Conservation (phyloP, 2,113 vertebrate genomes). For the Naja naja region DNA sequence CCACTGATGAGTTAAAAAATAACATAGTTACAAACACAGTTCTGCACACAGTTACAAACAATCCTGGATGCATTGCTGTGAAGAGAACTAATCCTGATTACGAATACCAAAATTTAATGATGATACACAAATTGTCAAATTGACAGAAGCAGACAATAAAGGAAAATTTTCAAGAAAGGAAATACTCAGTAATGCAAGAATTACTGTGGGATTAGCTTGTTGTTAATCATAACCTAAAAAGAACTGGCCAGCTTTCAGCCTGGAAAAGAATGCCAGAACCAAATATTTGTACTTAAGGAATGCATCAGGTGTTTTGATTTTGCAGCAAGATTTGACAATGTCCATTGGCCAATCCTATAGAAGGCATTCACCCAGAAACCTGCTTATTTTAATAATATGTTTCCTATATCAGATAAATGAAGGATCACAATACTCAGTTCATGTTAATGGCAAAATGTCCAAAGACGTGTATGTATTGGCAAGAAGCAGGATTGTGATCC, state of each 20-base stretch:
- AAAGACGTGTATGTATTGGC: neutral
- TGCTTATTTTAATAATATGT: neutral
- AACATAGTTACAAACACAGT: neutral
- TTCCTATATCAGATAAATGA: neutral
- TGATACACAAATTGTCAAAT: neutral
- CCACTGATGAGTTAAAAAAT: neutral
- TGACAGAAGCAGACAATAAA: neutral
- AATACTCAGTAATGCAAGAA: neutral
- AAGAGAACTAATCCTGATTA: neutral
- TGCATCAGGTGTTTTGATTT: neutral
- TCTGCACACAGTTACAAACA: neutral
- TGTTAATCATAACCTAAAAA: neutral
- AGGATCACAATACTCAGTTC: neutral
- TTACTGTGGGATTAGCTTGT: neutral
- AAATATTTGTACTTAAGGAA: neutral
- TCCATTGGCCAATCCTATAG: neutral
- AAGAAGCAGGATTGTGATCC: neutral
- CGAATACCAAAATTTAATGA: neutral
- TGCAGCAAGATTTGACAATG: neutral
- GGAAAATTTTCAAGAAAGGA: neutral
- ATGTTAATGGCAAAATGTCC: neutral
- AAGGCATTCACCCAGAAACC: neutral
- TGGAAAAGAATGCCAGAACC: neutral
- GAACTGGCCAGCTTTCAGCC: neutral
- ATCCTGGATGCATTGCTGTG: neutral